Percentiles rank a stretch among this genome's conserved stretches.
Evolutionary conservation across 2,888 invertebrate species (phyloP).

Genomic region (Geophilus truncorum): DNA sequence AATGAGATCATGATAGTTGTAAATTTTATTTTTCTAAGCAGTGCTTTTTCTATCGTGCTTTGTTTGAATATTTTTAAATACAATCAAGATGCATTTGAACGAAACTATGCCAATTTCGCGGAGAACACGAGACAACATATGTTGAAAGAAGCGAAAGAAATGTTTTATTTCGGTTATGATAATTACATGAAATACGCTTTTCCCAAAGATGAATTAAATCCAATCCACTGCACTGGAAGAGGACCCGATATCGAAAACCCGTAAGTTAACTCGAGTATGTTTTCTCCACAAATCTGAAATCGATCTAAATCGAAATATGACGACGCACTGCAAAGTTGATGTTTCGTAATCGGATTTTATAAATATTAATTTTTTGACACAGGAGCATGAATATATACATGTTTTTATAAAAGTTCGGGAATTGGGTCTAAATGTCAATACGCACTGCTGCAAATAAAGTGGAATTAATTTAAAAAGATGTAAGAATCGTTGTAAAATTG

Average conservation of each 20-base stretch:
- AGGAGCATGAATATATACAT: too few relatives aligned
- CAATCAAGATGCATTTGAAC: constrained; percentile 40
- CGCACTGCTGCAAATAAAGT: too few relatives aligned
- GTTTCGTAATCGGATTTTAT: too few relatives aligned
- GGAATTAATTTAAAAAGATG: too few relatives aligned
- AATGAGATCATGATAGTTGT: neutral
- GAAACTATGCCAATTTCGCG: constrained; percentile 48
- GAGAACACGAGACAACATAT: constrained; percentile 47
- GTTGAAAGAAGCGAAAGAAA: constrained; percentile 51
- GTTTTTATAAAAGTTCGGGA: too few relatives aligned
- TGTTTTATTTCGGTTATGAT: constrained; percentile 59
- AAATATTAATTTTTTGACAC: too few relatives aligned
- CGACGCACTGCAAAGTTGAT: neutral
- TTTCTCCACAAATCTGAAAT: too few relatives aligned
- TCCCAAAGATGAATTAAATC: constrained; percentile 60
- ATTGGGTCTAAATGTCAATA: too few relatives aligned
- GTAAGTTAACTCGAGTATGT: constrained; percentile 47
- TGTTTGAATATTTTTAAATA: constrained; percentile 40
- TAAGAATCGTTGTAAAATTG: too few relatives aligned
- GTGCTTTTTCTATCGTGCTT: neutral
- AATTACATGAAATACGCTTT: constrained; percentile 61
- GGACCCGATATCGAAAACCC: constrained; percentile 59
- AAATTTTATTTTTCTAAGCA: neutral
- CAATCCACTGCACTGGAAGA: constrained; percentile 58
- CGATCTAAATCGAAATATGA: neutral